Conservation (phyloP, 2,888 invertebrate genomes). For the Papilio elwesi region DNA sequence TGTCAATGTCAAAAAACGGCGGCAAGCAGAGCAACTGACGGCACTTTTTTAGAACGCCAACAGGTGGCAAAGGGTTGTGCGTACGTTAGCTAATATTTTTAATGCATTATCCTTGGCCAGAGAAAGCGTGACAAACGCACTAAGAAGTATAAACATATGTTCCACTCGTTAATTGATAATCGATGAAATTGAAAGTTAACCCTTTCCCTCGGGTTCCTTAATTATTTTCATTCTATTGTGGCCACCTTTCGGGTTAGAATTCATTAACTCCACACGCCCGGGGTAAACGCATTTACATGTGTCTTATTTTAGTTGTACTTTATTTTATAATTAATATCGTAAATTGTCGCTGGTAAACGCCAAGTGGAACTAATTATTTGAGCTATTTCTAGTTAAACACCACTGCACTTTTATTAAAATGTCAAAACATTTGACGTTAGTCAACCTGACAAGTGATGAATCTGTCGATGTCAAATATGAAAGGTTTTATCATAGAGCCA, state of each 20-base stretch:
- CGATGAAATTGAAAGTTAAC: slow-evolving; percentile 79
- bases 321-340: not conserved
- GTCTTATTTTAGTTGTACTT: slow-evolving; percentile 16
- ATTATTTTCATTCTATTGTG: slow-evolving; percentile 43
- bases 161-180: slow-evolving; percentile 78
- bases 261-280: slow-evolving; percentile 46
- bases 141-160: slow-evolving; percentile 76
- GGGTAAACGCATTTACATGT: slow-evolving; percentile 41
- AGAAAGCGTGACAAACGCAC: slow-evolving; percentile 79
- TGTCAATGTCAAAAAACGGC: slow-evolving; percentile 60
- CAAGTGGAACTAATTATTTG: not conserved
- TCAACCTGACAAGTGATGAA: no score
- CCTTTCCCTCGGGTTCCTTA: slow-evolving; percentile 47
- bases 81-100: slow-evolving; percentile 63
- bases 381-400: not conserved
- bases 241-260: slow-evolving; percentile 48
- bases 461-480: no score
- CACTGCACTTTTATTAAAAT: no score
- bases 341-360: not conserved
- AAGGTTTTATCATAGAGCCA: no score
- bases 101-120: slow-evolving; percentile 63
- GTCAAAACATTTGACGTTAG: no score
- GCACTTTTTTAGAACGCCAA: slow-evolving; percentile 57
- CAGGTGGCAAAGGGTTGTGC: slow-evolving; percentile 75
- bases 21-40: slow-evolving; percentile 77